Base-by-base conservation (phyloP, 2,888 invertebrate genomes). In the Stegana nigrithorax region DNA sequence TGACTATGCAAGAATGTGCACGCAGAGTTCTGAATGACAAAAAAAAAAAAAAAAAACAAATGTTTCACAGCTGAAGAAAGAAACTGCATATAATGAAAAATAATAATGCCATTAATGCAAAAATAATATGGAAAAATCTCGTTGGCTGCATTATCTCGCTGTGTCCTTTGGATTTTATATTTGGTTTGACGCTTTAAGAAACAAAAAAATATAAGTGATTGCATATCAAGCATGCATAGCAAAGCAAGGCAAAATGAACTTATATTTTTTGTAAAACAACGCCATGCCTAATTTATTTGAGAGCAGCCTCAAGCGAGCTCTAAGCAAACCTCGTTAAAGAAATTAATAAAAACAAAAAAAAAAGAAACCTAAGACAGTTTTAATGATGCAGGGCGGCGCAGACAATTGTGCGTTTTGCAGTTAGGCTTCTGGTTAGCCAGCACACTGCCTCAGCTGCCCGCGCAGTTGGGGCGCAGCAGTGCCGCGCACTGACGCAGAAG, bases 11-110 rank as follows among this genome's bases (percentile, higher is more conserved):
- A 47, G 32, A 21, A 19, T 42, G n/a, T 6, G 23, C 5, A 62
- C 67, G 57, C 63, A 50, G 68, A 69, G 67, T 67, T 73, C 73
- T 69, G 67, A 66, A 65, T 65, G 70, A 67, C 65, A 69, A 67
- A 71, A 65, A 64, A 56, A 63, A 63, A 64, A 42, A 66, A 60
- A 14, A 27, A 29, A 39, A 59, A 65, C 58, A 61, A 65, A 62
- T 64, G 68, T 64, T 65, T 63, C 63, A 59, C 50, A n/a, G n/a
- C n/a, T n/a, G 65, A 42, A 73, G 32, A 47, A 25, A 21, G 39
- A 25, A 42, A 14, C n/a, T n/a, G 23, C 12, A 17, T 45, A 53
- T 53, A 73, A 70, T 67, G 64, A 70, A 73, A 69, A 70, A 67
- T 59, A 23, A 73, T 67, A 70, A 67, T 67, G 61, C 59, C 60